Conservation (phyloP, 2,888 invertebrate genomes). For the Oscheius sp. region DNA sequence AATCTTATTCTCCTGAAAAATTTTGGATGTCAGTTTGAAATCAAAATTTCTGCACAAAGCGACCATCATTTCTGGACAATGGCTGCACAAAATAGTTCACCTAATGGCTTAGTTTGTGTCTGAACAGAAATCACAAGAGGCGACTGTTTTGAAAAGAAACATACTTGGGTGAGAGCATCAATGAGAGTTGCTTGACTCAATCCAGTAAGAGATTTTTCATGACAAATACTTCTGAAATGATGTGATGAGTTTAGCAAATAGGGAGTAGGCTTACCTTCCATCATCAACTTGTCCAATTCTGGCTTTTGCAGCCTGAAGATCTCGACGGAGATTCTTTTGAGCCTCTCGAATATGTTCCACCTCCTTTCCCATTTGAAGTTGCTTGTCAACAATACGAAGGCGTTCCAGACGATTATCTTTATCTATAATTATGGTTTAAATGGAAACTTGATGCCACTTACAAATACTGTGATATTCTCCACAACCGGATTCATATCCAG, state of each 20-base stretch:
- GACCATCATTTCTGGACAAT: too few relatives aligned
- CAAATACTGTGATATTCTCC: slow-evolving; percentile 55
- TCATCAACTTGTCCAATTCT: slow-evolving; percentile 70
- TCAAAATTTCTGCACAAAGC: background rate
- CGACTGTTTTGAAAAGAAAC: background rate
- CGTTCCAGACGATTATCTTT: slow-evolving; percentile 29
- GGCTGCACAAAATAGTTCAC: slow-evolving; percentile 11
- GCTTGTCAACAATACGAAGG: slow-evolving; percentile 16
- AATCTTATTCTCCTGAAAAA: slow-evolving; percentile 75
- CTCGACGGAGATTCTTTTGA: slow-evolving; percentile 72
- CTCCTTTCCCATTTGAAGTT: slow-evolving; percentile 37
- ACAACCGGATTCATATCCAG: slow-evolving; percentile 52
- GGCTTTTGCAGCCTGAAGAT: slow-evolving; percentile 74
- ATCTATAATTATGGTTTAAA: slow-evolving; percentile 22
- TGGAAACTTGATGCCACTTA: slow-evolving; percentile 25
- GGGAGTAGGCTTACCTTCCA: slow-evolving; percentile 33
- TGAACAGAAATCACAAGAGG: background rate
- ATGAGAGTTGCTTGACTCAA: slow-evolving; percentile 45
- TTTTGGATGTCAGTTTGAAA: slow-evolving; percentile 30
- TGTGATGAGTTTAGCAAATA: background rate
- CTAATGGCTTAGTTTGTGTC: background rate
- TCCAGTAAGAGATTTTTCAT: slow-evolving; percentile 37
- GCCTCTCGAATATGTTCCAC: slow-evolving; percentile 45
- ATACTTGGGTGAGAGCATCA: slow-evolving; percentile 40
- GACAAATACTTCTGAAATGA: slow-evolving; percentile 23